Percentiles rank a stretch among this genome's conserved stretches.
These are phyloP conservation scores for Drosophila cardini DNA, from an alignment of 1,140 invertebrate genomes.

Conservation along the genomic window DNA sequence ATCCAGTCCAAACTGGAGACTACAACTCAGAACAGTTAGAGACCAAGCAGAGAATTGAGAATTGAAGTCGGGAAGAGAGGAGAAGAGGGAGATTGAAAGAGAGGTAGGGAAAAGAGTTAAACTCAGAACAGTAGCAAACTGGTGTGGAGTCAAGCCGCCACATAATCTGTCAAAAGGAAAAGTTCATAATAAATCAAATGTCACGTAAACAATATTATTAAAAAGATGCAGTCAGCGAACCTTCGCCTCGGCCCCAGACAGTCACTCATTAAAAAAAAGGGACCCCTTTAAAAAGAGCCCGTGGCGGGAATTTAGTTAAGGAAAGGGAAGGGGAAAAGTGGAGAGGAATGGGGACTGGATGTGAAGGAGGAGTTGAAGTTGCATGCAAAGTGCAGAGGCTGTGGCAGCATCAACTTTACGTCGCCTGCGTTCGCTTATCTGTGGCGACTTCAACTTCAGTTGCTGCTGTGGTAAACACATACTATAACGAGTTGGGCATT, in stretches of 20 bases:
- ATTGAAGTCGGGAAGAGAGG: not conserved
- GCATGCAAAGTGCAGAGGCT: slow-evolving; percentile 63
- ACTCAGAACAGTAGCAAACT: slow-evolving; percentile 67
- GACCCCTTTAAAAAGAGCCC: slow-evolving; percentile 48
- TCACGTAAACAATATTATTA: slow-evolving; percentile 84
- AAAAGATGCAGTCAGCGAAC: slow-evolving; percentile 72
- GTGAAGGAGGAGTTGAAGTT: not conserved
- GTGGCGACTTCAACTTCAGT: slow-evolving; percentile 14
- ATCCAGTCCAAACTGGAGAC: not conserved
- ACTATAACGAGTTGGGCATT: slow-evolving; percentile 70
- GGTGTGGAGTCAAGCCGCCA: slow-evolving; percentile 67
- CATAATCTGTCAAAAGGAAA: slow-evolving; percentile 84
- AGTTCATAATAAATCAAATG: slow-evolving; percentile 84
- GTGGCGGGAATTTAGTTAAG: not conserved
- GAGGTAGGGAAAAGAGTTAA: not conserved
- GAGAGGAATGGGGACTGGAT: not conserved
- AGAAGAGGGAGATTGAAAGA: not conserved
- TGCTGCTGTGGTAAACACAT: slow-evolving; percentile 60
- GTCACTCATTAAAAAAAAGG: slow-evolving; percentile 72
- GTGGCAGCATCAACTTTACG: slow-evolving; percentile 28
- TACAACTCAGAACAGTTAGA: slow-evolving; percentile 9
- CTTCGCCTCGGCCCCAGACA: slow-evolving; percentile 37
- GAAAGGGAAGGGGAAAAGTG: not conserved
- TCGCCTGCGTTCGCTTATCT: slow-evolving; percentile 52
- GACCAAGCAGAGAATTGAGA: not conserved